Percentiles rank a stretch among this genome's conserved stretches.
Evolutionary conservation across 2,113 vertebrate genomes (phyloP).

Genomic region (Lagopus leucura): DNA sequence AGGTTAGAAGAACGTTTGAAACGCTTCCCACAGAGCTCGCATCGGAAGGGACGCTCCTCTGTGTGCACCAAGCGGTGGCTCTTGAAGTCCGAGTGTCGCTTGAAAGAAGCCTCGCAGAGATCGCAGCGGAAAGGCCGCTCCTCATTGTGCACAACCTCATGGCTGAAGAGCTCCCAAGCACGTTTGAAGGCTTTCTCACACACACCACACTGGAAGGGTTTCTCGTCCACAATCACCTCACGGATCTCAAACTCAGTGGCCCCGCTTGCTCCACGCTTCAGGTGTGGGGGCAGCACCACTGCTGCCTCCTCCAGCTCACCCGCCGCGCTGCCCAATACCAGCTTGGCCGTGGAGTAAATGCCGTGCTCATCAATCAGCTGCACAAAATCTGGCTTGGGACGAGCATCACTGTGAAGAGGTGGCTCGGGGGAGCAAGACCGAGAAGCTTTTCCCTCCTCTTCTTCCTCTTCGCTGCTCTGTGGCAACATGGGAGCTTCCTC

Average conservation of each 20-base stretch:
- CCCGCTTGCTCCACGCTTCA: rapidly evolving
- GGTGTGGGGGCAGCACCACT: rapidly evolving
- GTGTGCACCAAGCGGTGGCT: conserved; percentile 59
- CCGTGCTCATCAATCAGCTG: conserved; percentile 60
- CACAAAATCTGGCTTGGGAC: background rate
- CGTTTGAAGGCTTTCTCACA: conserved; percentile 65
- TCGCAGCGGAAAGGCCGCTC: conserved; percentile 53
- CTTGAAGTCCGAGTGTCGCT: conserved; percentile 70
- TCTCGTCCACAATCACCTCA: conserved; percentile 30
- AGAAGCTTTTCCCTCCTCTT: background rate
- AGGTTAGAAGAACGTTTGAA: conserved; percentile 67
- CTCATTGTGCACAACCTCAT: conserved; percentile 65
- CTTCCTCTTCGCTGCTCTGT: background rate
- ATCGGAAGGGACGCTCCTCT: conserved; percentile 52
- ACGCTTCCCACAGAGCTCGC: conserved; percentile 46
- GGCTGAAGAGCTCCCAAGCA: conserved; percentile 70
- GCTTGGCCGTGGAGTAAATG: conserved; percentile 57
- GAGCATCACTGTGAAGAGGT: background rate
- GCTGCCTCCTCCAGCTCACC: background rate
- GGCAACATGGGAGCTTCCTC: background rate
- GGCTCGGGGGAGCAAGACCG: background rate
- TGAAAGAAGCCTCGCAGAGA: conserved; percentile 64
- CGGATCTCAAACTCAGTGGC: background rate
- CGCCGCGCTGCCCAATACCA: background rate
- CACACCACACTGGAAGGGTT: conserved; percentile 26